Percentiles rank a stretch among this genome's conserved stretches.
Conservation (phyloP, 2,888 invertebrate species). For the Chromoteleia sp. region DNA sequence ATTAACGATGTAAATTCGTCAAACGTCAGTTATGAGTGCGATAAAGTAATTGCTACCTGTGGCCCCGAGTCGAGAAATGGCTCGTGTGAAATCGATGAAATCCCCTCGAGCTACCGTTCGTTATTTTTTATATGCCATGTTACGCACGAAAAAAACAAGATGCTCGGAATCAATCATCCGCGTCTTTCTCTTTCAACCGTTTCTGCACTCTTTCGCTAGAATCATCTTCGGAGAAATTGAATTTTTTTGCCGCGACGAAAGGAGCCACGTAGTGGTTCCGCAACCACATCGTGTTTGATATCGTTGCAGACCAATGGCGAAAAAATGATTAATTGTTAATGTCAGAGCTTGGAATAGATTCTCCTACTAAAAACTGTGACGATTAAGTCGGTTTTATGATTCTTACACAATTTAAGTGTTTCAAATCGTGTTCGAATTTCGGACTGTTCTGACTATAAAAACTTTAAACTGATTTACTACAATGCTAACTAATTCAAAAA, state of each 20-base stretch:
- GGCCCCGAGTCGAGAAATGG: constrained; percentile 28
- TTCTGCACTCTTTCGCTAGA: not conserved
- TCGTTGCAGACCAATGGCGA: not conserved
- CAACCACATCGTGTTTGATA: too few species aligned
- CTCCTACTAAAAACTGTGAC: constrained; percentile 11
- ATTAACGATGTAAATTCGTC: constrained; percentile 44
- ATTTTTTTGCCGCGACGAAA: constrained; percentile 7
- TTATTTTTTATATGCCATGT: constrained; percentile 35
- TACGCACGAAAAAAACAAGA: constrained; percentile 6
- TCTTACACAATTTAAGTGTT: too few species aligned
- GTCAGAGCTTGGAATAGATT: not conserved
- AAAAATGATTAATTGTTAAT: not conserved
- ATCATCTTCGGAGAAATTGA: constrained; percentile 9
- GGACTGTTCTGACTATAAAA: too few species aligned
- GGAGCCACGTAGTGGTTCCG: not conserved
- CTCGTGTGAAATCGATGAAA: constrained; percentile 50
- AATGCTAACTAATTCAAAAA: too few species aligned
- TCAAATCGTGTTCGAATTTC: too few species aligned
- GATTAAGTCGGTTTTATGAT: too few species aligned
- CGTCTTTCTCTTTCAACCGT: constrained; percentile 4
- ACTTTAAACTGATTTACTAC: too few species aligned
- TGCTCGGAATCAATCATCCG: constrained; percentile 1
- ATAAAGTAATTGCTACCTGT: constrained; percentile 38
- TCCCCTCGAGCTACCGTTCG: constrained; percentile 37
- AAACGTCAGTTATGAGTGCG: constrained; percentile 32